These are phyloP conservation scores for Trichonephila clavata DNA, from an alignment of 1,140 invertebrate genomes.

Conservation along the genomic window DNA sequence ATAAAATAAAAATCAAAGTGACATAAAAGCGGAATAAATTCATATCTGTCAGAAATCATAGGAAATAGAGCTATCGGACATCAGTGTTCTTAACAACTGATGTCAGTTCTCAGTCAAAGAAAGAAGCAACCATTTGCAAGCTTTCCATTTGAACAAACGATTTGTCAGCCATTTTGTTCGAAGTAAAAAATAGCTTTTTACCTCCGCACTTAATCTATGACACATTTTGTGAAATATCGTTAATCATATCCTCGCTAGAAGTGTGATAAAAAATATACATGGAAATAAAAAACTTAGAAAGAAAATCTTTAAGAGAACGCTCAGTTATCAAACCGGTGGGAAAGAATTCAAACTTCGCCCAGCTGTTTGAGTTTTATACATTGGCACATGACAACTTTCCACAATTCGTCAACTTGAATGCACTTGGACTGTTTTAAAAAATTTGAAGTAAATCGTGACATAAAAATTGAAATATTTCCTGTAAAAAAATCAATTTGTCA, in stretches of 20 bases:
- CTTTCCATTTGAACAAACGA: constrained; percentile 54
- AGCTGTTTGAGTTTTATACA: constrained; percentile 39
- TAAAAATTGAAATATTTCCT: background rate
- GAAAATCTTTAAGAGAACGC: constrained; percentile 1
- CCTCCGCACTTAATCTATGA: constrained; percentile 64
- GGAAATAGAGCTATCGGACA: constrained; percentile 66
- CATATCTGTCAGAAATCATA: constrained; percentile 68
- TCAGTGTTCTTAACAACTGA: constrained; percentile 63
- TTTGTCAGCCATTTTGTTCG: constrained; percentile 61
- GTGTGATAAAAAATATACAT: background rate
- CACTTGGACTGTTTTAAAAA: background rate
- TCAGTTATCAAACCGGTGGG: constrained; percentile 44
- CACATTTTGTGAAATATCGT: constrained; percentile 67
- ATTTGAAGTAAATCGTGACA: background rate
- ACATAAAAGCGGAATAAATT: constrained; percentile 56
- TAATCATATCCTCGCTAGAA: constrained; percentile 55
- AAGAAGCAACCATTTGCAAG: constrained; percentile 55
- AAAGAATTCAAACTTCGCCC: constrained; percentile 32
- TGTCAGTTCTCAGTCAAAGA: constrained; percentile 24
- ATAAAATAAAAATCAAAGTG: constrained; percentile 41
- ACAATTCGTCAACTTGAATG: constrained; percentile 56
- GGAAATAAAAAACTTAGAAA: background rate
- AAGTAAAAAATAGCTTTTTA: constrained; percentile 62
- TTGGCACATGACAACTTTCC: constrained; percentile 47
- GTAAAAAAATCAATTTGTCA: background rate